Base-by-base conservation (phyloP, 1,140 invertebrate species). In the Bombus superbus region DNA sequence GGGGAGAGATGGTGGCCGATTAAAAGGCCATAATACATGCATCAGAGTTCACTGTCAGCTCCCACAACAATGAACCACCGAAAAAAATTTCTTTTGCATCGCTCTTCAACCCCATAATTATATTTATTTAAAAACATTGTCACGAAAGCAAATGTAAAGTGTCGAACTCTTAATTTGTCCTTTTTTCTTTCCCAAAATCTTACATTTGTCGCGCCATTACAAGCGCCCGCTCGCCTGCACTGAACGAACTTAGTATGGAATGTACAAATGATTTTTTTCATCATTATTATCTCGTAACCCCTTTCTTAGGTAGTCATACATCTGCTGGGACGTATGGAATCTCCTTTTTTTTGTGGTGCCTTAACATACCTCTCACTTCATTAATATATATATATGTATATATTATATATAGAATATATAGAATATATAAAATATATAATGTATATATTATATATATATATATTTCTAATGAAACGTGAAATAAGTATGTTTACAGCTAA, bases 231-330 rank as follows among this genome's bases (percentile, higher is more conserved):
- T 90, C 88, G 73, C 89, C 85, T 88, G 68, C 81, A 88, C 78
- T 89, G 89, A 92, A 96, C 95, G 93, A 96, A 96, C 95, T 96
- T 96, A 96, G 95, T 95, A 96, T 96, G 96, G 96, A 96, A 96
- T 96, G 96, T 96, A 96, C 96, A 96, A 96, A 96, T 96, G 96
- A 95, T 96, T 96, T 89, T 86, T 72, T 80, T 86, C 87, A 88
- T 57, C 81, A 74, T 86, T 86, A 78, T 83, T 80, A 90, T 86
- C 79, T 86, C 81, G 81, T 68, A 79, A 77, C 81, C 64, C 73
- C 62, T 86, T 80, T 86, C 77, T 89, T 86, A 73, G 81, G 81
- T 88, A 76, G 86, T 91, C 86, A 90, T 88, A 74, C 80, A 87
- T 87, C 69, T 85, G 78, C 89, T 87, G 87, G 66, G 32, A 88